Percentiles rank a stretch among this genome's conserved stretches.
phyloP scores from a whole-genome alignment of 2,113 vertebrate species.

The Phrynocephalus versicolor region DNA sequence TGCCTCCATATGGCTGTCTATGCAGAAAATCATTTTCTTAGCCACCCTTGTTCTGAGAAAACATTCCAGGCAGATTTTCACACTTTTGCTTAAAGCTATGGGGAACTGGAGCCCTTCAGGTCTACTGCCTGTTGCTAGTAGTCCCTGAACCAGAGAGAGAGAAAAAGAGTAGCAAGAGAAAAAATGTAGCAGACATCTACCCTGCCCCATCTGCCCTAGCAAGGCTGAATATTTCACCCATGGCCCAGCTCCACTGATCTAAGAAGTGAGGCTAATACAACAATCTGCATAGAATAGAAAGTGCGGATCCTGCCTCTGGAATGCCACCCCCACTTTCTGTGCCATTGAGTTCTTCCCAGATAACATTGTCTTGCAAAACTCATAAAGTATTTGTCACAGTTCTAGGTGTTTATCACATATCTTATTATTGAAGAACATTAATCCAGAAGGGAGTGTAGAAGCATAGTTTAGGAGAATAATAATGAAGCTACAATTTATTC shows the following conservation, averaged over 20 bases:
- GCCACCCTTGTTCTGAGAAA: not conserved
- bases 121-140: not conserved
- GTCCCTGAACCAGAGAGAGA: not conserved
- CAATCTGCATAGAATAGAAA: not conserved
- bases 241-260: not conserved
- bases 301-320: not conserved
- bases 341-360: fast-evolving
- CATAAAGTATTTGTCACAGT: fast-evolving
- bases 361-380: not conserved
- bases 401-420: fast-evolving
- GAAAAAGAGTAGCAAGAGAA: not conserved
- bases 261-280: fast-evolving
- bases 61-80: conserved; percentile 1
- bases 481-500: not conserved
- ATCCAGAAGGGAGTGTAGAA: not conserved
- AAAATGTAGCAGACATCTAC: not conserved
- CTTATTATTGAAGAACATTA: not conserved
- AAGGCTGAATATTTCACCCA: fast-evolving
- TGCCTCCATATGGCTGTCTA: fast-evolving
- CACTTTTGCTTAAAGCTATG: not conserved
- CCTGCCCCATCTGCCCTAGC: not conserved
- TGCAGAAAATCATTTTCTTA: not conserved
- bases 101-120: not conserved
- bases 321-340: too few relatives aligned
- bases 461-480: conserved; percentile 10